These are phyloP conservation scores for Belonocnema kinseyi DNA, from an alignment of 1,140 invertebrate species.

Conservation along the genomic window DNA sequence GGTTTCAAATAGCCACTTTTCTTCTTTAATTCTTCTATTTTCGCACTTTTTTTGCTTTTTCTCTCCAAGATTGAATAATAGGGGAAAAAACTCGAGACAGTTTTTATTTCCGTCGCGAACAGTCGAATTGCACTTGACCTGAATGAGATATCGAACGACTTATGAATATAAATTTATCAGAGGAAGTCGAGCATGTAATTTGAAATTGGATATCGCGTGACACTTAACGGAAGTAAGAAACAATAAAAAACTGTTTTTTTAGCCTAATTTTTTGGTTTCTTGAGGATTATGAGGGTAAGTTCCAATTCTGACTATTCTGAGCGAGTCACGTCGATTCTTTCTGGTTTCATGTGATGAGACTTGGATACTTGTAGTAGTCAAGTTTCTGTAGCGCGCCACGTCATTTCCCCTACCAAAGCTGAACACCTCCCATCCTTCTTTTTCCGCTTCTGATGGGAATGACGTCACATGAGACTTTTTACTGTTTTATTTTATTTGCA, in stretches of 20 bases:
- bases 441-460: slow-evolving; percentile 19
- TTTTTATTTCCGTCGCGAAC: slow-evolving; percentile 17
- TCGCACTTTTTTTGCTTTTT: too few species aligned
- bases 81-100: neutral
- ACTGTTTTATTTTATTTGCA: too few species aligned
- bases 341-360: neutral
- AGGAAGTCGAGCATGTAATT: too few species aligned
- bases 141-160: slow-evolving; percentile 31
- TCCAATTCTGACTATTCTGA: neutral
- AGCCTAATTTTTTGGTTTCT: neutral
- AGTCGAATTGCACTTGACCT: slow-evolving; percentile 41
- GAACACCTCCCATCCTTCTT: neutral
- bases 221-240: neutral
- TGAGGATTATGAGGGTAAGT: neutral
- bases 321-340: neutral
- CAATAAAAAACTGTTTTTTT: neutral
- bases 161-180: neutral
- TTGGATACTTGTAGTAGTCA: neutral
- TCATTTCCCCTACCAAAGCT: slow-evolving; percentile 38
- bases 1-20: too few species aligned
- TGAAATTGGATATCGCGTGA: too few species aligned
- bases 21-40: too few species aligned
- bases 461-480: neutral
- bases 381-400: slow-evolving; percentile 33
- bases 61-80: too few species aligned